Evolutionary conservation across 2,888 invertebrate species (phyloP), one percentile per base, ranked within the genome.

Genomic region (Andrena bucephala): DNA sequence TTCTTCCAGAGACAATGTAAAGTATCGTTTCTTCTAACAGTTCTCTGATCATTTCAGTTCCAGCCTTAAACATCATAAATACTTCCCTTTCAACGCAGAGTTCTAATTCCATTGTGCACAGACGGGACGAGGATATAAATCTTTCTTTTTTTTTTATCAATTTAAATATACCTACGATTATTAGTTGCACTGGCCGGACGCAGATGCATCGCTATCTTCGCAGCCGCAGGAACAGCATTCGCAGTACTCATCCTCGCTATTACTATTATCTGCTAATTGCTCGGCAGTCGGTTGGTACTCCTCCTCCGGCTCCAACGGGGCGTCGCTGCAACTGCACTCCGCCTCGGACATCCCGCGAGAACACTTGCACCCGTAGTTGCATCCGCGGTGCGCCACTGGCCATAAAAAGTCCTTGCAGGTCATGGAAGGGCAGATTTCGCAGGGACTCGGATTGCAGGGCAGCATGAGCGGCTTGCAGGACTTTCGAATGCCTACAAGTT

Each of bases 181-280:
- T 83, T 62, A 84, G 1, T 72, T 59, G 33, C 76, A 84, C 4
- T 65, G 57, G 7, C 78, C 78, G 1, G 60, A 16, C 1, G 10
- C 50, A 1, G 62, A 79, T 50, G 24, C 69, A 27, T 84, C 78
- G 33, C 63, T 83, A 10, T 74, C 60, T n/a, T 84, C 86, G 24
- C 74, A 85, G 42, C 86, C 87, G 24, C 92, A 92, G 16, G 87
- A 84, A 36, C 90, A 90, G 63, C 91, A 92, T 31, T 91, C 91
- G 69, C 88, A 89, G 69, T 87, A 91, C 52, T 92, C 92, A 3
- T 91, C 91, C 2, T 90, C 90, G 36, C 85, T 90, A n/a, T 77
- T 84, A 33, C 77, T 86, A 29, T 85, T 82, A 24, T 85, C 83
- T 13, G 4, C 52, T 36, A 69, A 24, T 16, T 50, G 13, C 6